Evolutionary conservation across 2,888 invertebrate species (phyloP).

Genomic region (Noctua comes): DNA sequence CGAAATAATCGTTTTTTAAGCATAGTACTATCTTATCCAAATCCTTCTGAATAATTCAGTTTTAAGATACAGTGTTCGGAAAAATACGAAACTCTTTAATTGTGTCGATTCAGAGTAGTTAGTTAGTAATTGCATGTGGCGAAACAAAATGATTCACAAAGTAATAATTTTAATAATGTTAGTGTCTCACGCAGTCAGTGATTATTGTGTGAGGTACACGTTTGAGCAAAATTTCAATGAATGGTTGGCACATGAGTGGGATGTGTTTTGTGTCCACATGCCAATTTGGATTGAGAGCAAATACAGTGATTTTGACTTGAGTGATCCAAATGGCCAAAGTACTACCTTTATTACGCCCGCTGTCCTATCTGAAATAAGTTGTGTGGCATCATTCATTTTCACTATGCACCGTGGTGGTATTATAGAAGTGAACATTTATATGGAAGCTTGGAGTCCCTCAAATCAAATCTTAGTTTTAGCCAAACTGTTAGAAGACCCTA

Average conservation of each 20-base stretch:
- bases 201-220: constrained; percentile 67
- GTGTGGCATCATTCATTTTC: constrained; percentile 63
- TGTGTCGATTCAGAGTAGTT: constrained; percentile 53
- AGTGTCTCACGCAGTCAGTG: constrained; percentile 63
- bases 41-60: constrained; percentile 37
- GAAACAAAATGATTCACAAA: constrained; percentile 57
- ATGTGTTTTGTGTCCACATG: constrained; percentile 57
- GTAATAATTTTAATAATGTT: constrained; percentile 40
- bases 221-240: constrained; percentile 72
- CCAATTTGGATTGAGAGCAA: constrained; percentile 66
- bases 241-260: constrained; percentile 66
- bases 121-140: constrained; percentile 40
- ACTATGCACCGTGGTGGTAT: constrained; percentile 68
- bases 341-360: constrained; percentile 62
- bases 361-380: constrained; percentile 13
- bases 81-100: constrained; percentile 44
- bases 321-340: constrained; percentile 66
- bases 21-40: constrained; percentile 45
- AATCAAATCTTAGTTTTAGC: not conserved
- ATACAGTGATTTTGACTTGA: constrained; percentile 62
- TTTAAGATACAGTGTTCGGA: constrained; percentile 57
- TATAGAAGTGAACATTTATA: constrained; percentile 22
- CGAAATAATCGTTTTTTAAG: constrained; percentile 33
- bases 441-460: not conserved
- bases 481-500: not conserved